Evolutionary conservation across 64 coral and sea anemone species (phyloP).

Genomic region (Cladopsammia gracilis): DNA sequence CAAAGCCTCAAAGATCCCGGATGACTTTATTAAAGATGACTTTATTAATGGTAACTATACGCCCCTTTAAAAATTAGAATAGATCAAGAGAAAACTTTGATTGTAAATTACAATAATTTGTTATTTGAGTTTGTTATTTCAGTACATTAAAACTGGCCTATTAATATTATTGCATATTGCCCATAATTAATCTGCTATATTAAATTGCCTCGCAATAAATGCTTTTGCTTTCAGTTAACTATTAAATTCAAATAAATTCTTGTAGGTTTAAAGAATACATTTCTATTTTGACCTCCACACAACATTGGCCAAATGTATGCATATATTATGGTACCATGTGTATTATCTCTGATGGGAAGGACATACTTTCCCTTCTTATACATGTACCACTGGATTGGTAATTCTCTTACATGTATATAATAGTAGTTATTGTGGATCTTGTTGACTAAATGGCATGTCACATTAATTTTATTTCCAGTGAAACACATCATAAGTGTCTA

Average conservation of each 20-base stretch:
- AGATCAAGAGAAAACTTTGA: too few species aligned
- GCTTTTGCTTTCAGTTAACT: too few species aligned
- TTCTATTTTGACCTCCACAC: neutral
- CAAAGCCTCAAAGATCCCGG: too few species aligned
- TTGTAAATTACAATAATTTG: too few species aligned
- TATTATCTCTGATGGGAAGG: constrained; percentile 35
- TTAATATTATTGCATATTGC: neutral
- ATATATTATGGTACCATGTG: constrained; percentile 29
- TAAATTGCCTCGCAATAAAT: constrained; percentile 12
- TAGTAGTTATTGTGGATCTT: constrained; percentile 24
- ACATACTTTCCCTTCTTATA: constrained; percentile 19
- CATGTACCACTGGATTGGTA: constrained; percentile 32
- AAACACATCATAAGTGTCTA: neutral
- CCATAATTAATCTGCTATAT: neutral
- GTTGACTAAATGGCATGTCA: constrained; percentile 33
- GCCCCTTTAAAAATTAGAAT: neutral
- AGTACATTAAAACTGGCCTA: too few species aligned
- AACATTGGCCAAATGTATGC: constrained; percentile 9
- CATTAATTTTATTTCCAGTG: constrained; percentile 32
- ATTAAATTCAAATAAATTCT: constrained; percentile 21
- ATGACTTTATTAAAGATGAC: neutral
- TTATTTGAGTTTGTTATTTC: too few species aligned
- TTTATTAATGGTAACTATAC: neutral
- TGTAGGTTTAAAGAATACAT: neutral
- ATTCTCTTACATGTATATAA: constrained; percentile 35